A percentile compares a stretch with the other conserved stretches of the same genome.
phyloP scores from a whole-genome alignment of 2,888 invertebrate species.

The Xanthia togata region DNA sequence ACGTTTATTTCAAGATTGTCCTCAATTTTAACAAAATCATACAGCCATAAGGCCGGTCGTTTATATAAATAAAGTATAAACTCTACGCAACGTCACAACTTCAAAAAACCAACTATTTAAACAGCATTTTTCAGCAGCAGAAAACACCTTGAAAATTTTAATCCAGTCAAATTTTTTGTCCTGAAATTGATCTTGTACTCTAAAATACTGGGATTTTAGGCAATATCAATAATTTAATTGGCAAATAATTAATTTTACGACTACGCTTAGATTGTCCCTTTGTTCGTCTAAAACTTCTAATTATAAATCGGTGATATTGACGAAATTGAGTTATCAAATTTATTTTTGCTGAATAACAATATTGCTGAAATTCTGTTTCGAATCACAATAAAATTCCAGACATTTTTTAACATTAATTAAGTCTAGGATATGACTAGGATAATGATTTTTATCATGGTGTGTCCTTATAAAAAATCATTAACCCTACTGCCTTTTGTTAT shows the following conservation, averaged over 20 bases:
- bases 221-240: constrained; percentile 17
- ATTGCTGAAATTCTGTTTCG: not conserved
- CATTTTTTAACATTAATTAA: too few relatives aligned
- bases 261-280: constrained; percentile 20
- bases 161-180: not conserved
- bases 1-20: too few relatives aligned
- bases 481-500: not conserved
- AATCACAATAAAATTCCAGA: not conserved
- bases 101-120: not conserved
- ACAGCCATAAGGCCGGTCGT: too few relatives aligned
- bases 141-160: not conserved
- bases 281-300: constrained; percentile 32
- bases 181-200: not conserved
- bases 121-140: too few relatives aligned
- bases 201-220: constrained; percentile 14
- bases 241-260: constrained; percentile 32
- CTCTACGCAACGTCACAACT: too few relatives aligned
- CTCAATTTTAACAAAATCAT: too few relatives aligned
- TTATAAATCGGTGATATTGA: constrained; percentile 21
- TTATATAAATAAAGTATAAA: too few relatives aligned
- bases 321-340: not conserved
- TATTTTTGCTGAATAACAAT: not conserved
- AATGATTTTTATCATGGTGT: too few relatives aligned
- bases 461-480: too few relatives aligned
- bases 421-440: too few relatives aligned